Conservation (phyloP, 1,140 invertebrate species). For the Magallana angulata region DNA sequence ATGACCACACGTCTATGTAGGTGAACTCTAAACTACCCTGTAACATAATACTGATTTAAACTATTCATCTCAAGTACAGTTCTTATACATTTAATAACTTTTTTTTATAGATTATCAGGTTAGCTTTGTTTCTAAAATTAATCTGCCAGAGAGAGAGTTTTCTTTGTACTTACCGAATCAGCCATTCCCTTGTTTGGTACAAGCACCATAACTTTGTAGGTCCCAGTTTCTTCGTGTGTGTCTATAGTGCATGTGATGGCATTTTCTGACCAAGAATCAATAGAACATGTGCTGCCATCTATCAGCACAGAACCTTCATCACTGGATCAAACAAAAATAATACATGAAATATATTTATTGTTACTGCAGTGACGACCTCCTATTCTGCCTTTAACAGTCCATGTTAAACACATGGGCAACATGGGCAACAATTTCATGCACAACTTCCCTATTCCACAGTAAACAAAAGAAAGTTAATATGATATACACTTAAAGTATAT, state of each 20-base stretch:
- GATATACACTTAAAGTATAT: no score
- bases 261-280: background rate
- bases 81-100: no score
- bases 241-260: background rate
- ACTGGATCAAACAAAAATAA: background rate
- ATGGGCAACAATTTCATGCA: no score
- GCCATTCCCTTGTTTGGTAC: constrained; percentile 1
- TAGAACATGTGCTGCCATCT: constrained; percentile 5
- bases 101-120: no score
- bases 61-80: no score
- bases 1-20: constrained; percentile 75
- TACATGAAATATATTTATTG: background rate
- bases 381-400: no score
- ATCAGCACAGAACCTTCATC: background rate
- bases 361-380: no score
- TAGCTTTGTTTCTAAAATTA: no score
- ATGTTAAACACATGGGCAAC: no score
- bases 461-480: no score
- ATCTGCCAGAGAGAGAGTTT: no score
- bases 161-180: background rate
- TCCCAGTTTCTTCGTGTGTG: background rate
- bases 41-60: background rate
- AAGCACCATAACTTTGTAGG: background rate
- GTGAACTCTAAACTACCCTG: constrained; percentile 61
- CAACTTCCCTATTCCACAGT: no score